These are phyloP conservation scores for Salvelinus alpinus DNA, from an alignment of 2,113 vertebrate species.

Conservation along the genomic window DNA sequence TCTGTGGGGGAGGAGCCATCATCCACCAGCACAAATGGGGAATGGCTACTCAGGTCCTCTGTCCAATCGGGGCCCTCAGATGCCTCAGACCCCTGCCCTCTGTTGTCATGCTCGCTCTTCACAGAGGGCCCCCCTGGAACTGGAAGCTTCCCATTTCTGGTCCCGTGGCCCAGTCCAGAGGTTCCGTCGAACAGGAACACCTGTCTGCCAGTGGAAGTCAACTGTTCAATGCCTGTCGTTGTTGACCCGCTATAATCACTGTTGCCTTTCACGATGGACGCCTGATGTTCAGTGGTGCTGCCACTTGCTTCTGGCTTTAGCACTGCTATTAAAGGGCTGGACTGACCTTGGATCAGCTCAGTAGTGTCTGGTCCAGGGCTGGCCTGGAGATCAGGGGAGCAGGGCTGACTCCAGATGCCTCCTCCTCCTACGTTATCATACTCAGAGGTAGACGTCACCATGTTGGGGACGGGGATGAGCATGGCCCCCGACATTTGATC, in stretches of 20 bases:
- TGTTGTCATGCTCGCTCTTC: slow-evolving; percentile 37
- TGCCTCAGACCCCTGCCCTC: slow-evolving; percentile 19
- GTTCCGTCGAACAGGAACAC: slow-evolving; percentile 58
- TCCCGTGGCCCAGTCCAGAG: slow-evolving; percentile 24
- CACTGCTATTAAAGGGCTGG: slow-evolving; percentile 65
- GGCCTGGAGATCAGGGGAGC: slow-evolving; percentile 50
- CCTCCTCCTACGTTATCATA: slow-evolving; percentile 69
- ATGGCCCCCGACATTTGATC: slow-evolving; percentile 12
- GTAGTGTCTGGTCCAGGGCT: slow-evolving; percentile 19
- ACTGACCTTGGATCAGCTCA: slow-evolving; percentile 59
- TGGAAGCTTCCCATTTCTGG: slow-evolving; percentile 2
- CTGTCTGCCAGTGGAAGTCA: slow-evolving; percentile 21
- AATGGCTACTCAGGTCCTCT: slow-evolving; percentile 47
- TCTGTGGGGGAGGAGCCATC: slow-evolving; percentile 12
- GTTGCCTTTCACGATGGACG: neutral
- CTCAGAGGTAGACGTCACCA: slow-evolving; percentile 70
- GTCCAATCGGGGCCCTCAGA: slow-evolving; percentile 30
- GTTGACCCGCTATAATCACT: neutral
- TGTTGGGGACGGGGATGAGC: slow-evolving; percentile 49
- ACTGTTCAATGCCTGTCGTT: neutral
- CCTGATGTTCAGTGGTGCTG: neutral
- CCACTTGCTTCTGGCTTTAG: slow-evolving; percentile 31
- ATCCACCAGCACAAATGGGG: slow-evolving; percentile 66
- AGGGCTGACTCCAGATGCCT: slow-evolving; percentile 51
- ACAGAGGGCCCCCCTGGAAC: slow-evolving; percentile 13